These are phyloP conservation scores for Zygogramma bicolorata DNA, from an alignment of 2,888 invertebrate species.

Conservation along the genomic window DNA sequence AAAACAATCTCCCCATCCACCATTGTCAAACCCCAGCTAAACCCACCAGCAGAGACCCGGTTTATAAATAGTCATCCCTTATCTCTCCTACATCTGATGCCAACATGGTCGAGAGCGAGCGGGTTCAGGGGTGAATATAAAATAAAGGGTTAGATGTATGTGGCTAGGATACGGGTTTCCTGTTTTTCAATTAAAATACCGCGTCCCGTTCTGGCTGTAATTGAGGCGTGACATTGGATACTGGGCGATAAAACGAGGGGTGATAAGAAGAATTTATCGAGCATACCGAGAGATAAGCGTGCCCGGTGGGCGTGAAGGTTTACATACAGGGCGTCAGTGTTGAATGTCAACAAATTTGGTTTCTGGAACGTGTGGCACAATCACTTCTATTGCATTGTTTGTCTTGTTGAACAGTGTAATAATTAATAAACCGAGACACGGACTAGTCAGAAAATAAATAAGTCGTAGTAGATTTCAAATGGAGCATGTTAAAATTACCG, in stretches of 20 bases:
- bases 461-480: too few relatives aligned
- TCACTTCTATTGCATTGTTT: too few relatives aligned
- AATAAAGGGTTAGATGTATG: slow-evolving; percentile 43
- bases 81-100: slow-evolving; percentile 52
- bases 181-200: slow-evolving; percentile 40
- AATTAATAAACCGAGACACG: too few relatives aligned
- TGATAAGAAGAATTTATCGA: background rate
- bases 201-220: background rate
- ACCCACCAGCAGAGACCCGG: slow-evolving; percentile 51
- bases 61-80: slow-evolving; percentile 53
- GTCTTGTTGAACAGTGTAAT: too few relatives aligned
- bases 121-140: slow-evolving; percentile 11
- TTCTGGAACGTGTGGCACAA: too few relatives aligned
- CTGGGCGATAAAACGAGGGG: background rate
- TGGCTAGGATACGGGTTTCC: slow-evolving; percentile 43
- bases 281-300: background rate
- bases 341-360: background rate
- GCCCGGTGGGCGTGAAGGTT: background rate
- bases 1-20: slow-evolving; percentile 10
- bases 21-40: slow-evolving; percentile 48
- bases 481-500: too few relatives aligned
- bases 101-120: slow-evolving; percentile 44
- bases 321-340: background rate
- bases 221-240: background rate
- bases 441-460: too few relatives aligned